A percentile compares a stretch with the other conserved stretches of the same genome.
Evolutionary conservation across 1,140 invertebrate species (phyloP).

Genomic region (Magallana angulata): DNA sequence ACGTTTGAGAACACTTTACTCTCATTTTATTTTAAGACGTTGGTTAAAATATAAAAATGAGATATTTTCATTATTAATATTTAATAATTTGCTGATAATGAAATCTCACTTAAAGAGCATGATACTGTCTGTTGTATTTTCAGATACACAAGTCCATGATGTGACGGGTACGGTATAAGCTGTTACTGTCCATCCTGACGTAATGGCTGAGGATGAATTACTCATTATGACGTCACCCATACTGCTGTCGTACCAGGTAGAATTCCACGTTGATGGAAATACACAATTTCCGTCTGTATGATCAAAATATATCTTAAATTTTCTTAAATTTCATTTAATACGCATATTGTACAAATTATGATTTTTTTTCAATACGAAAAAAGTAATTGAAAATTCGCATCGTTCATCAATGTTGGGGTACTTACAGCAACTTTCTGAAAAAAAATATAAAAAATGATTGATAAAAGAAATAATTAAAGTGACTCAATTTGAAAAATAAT

Average conservation of each 20-base stretch:
- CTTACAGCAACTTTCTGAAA: conserved; percentile 42
- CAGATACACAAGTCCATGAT: conserved; percentile 45
- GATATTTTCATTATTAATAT: no score
- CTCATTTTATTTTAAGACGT: no score
- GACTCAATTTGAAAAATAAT: background rate
- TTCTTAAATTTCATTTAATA: background rate
- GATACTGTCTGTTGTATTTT: conserved; percentile 8
- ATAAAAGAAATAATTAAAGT: background rate
- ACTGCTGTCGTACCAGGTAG: conserved; percentile 38
- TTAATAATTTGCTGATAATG: no score
- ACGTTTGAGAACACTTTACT: background rate
- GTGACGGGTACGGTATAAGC: conserved; percentile 26
- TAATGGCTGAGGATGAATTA: background rate
- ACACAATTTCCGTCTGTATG: conserved; percentile 33
- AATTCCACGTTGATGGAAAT: conserved; percentile 40
- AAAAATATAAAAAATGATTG: background rate
- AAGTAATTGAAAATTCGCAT: no score
- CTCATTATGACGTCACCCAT: conserved; percentile 1
- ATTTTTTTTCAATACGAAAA: no score
- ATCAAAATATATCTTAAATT: background rate
- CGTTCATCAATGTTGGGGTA: background rate
- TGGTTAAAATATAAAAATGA: no score
- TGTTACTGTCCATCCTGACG: conserved; percentile 31
- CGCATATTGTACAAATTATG: background rate
- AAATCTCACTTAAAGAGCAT: conserved; percentile 45